Evolutionary conservation across 2,113 vertebrate species (phyloP), one percentile per base, ranked within the genome.

Genomic region (Thinocorus orbignyianus): DNA sequence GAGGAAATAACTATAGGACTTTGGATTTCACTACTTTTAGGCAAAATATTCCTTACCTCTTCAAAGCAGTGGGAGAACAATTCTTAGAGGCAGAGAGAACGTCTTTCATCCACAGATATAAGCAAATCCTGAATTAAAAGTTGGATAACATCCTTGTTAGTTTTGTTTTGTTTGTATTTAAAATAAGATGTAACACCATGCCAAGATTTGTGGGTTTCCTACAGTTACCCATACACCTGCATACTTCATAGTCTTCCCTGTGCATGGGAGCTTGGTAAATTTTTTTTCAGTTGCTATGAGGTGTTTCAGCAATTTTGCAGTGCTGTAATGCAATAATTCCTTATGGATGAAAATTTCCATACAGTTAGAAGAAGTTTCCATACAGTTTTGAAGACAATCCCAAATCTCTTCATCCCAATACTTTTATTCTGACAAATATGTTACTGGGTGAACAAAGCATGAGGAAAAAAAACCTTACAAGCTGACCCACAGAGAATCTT

Each of bases 151-250:
- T 4, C n/a, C 11, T 64, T 58, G 6, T 6, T 60, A 6, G 22
- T 82, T 88, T 54, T 54, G 46, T 42, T 26, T 74, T 90, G 1
- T 35, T 73, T 77, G 3, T 60, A 87, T 81, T 68, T 44, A 31
- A 90, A 90, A 77, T 44, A 60, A 48, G 22, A 78, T 52, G 41
- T 25, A 66, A 44, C n/a, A 70, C 3, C 10, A n/a, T 54, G 12
- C 11, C n/a, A 62, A 58, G 30, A 41, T 70, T 30, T 85, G 24
- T 77, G 62, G 13, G 19, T 28, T 88, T 88, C 44, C 44, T 41
- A 15, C 24, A 72, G 18, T 52, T 68, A 33, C 7, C 31, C 17
- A 22, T 55, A 11, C 0, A 1, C 3, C 33, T 65, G 1, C 7
- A 20, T 57, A 28, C 11, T 57, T 58, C 35, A 58, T 28, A 65